phyloP scores from a whole-genome alignment of 2,888 invertebrate genomes.

The Epistrophe eligans region DNA sequence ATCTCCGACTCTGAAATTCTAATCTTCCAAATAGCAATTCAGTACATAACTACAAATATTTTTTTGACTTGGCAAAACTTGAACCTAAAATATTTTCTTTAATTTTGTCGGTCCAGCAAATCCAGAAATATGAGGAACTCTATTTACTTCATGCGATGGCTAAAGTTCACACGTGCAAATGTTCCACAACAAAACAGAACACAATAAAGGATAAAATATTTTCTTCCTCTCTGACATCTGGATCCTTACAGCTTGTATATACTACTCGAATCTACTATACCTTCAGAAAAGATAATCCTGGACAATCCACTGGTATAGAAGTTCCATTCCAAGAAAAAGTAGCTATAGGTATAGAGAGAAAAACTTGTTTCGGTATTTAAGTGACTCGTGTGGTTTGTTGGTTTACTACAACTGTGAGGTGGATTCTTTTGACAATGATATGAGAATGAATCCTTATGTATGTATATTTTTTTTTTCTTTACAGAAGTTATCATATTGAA shows the following conservation, averaged over 20 bases:
- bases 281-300: slow-evolving; percentile 12
- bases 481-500: slow-evolving; percentile 17
- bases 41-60: not conserved
- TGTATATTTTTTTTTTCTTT: not conserved
- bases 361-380: slow-evolving; percentile 11
- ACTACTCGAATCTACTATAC: not conserved
- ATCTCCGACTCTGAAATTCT: not conserved
- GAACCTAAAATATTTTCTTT: slow-evolving; percentile 13
- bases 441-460: not conserved
- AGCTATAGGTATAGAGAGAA: not conserved
- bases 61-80: slow-evolving; percentile 1
- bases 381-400: slow-evolving; percentile 23
- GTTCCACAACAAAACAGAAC: not conserved
- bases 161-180: slow-evolving; percentile 26
- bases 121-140: not conserved
- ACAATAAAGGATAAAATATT: slow-evolving; percentile 21
- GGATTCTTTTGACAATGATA: slow-evolving; percentile 13
- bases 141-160: not conserved
- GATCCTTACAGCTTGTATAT: not conserved
- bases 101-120: slow-evolving; percentile 3
- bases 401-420: not conserved
- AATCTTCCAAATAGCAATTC: not conserved
- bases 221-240: not conserved
- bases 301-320: slow-evolving; percentile 2
- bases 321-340: not conserved